Evolutionary conservation across 2,113 vertebrate genomes (phyloP).

Genomic region (Burhinus bistriatus): DNA sequence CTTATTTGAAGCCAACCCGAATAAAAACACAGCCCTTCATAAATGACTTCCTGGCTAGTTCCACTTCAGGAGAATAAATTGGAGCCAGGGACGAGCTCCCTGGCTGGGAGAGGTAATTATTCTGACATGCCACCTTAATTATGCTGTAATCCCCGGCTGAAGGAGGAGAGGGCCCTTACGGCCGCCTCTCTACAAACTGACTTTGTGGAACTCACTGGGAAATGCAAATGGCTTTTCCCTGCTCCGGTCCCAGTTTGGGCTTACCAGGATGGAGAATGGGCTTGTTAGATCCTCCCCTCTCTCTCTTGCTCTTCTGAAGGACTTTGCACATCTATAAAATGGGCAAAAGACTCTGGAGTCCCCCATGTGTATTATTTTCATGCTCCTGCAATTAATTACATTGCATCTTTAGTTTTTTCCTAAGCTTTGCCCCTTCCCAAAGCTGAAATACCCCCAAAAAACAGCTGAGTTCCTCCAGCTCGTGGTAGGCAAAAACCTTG

Average conservation of each 20-base stretch:
- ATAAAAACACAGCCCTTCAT: not conserved
- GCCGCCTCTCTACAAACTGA: not conserved
- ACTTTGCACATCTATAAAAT: not conserved
- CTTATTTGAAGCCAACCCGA: not conserved
- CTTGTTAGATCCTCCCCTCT: not conserved
- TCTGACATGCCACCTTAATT: conserved; percentile 42
- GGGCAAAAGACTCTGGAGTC: not conserved
- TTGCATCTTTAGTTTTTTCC: not conserved
- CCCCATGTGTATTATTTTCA: not conserved
- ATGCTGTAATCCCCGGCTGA: not conserved
- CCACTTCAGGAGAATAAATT: not conserved
- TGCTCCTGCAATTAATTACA: not conserved
- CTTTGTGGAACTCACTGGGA: not conserved
- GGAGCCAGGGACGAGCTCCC: not conserved
- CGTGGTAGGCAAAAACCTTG: not conserved
- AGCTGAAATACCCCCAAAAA: not conserved
- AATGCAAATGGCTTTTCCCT: not conserved
- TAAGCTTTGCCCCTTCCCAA: not conserved
- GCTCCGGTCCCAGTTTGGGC: not conserved
- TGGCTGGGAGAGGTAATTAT: conserved; percentile 24
- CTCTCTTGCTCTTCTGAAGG: not conserved
- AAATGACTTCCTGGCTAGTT: not conserved
- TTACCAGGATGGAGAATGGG: not conserved
- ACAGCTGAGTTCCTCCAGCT: not conserved
- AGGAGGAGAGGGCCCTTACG: not conserved